Percentiles rank a stretch among this genome's conserved stretches.
Evolutionary conservation across 2,888 invertebrate genomes (phyloP).

Genomic region (Oscheius sp.): DNA sequence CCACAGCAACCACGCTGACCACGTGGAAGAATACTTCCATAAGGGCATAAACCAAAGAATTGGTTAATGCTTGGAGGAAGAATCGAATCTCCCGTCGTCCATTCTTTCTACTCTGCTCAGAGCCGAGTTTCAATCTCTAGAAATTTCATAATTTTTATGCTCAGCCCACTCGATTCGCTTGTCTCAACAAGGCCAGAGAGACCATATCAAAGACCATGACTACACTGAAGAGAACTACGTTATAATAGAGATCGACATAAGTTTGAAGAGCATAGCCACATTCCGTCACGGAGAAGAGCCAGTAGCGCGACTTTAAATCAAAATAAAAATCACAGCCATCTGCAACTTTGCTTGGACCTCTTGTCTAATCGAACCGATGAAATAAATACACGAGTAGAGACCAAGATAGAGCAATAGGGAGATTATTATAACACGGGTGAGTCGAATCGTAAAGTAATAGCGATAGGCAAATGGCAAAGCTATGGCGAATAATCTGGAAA

Average conservation of each 20-base stretch:
- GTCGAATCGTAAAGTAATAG: neutral
- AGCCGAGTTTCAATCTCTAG: neutral
- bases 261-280: neutral
- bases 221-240: neutral
- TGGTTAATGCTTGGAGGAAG: slow-evolving; percentile 1
- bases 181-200: neutral
- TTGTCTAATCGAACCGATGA: neutral
- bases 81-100: slow-evolving; percentile 15
- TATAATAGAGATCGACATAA: slow-evolving; percentile 13
- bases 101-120: too few relatives aligned
- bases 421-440: neutral
- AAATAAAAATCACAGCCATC: slow-evolving; percentile 14
- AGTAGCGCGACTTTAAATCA: neutral
- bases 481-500: too few relatives aligned
- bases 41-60: neutral
- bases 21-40: slow-evolving; percentile 2
- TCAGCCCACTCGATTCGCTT: neutral
- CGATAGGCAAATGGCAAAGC: neutral
- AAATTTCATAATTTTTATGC: neutral
- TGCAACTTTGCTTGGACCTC: too few relatives aligned
- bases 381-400: neutral
- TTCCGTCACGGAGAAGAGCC: neutral
- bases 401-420: neutral
- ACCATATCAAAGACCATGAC: neutral
- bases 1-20: neutral